phyloP scores from a whole-genome alignment of 2,797 vertebrate species.

The Coendou prehensilis region DNA sequence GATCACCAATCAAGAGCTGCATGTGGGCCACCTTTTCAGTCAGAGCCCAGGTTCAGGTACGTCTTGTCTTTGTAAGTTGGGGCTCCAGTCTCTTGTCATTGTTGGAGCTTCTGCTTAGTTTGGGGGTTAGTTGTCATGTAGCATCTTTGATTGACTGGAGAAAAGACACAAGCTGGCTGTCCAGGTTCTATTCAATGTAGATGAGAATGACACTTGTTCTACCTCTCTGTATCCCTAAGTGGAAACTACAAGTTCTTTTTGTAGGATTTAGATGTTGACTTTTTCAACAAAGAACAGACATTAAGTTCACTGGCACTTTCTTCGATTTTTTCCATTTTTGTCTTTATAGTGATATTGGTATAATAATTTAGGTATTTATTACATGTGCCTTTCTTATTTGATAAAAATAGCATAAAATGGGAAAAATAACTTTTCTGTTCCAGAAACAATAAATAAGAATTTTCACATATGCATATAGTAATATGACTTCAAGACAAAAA shows the following conservation, averaged over 20 bases:
- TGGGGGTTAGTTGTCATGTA: background rate
- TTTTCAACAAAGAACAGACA: background rate
- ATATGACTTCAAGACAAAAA: constrained; percentile 38
- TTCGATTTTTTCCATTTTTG: background rate
- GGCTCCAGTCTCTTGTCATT: background rate
- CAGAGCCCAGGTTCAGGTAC: background rate
- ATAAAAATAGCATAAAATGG: background rate
- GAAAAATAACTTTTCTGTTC: background rate
- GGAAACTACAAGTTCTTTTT: background rate
- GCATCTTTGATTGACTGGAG: background rate
- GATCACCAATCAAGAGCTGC: background rate
- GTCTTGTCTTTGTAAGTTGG: background rate
- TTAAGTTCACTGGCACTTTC: background rate
- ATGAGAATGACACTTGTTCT: background rate
- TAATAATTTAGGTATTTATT: background rate
- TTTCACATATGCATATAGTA: constrained; percentile 19
- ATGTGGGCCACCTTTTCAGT: background rate
- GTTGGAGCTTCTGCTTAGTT: background rate
- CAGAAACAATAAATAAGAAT: background rate
- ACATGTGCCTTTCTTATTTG: background rate
- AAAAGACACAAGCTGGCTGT: background rate
- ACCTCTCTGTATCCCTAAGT: no score
- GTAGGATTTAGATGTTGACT: background rate
- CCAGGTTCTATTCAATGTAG: background rate
- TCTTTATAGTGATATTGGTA: background rate